Percentiles rank a stretch among this genome's conserved stretches.
phyloP scores from a whole-genome alignment of 1,140 invertebrate species.

The Lucilia cuprina region DNA sequence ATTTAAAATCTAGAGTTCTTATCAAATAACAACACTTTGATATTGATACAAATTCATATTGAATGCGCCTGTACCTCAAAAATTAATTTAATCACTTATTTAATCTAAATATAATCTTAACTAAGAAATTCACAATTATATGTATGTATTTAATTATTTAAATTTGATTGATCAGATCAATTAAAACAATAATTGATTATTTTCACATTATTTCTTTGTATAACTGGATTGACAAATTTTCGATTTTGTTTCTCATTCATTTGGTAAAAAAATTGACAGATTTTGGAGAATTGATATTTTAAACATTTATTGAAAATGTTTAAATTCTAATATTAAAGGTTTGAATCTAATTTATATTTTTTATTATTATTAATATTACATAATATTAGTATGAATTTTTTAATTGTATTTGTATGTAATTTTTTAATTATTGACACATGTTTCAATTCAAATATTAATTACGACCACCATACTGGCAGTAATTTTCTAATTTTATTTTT shows the following conservation, averaged over 20 bases:
- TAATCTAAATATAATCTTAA: neutral
- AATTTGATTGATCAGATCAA: neutral
- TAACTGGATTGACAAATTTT: neutral
- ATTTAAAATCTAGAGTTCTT: neutral
- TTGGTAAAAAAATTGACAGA: slow-evolving; percentile 14
- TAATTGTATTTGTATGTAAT: neutral
- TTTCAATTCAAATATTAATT: slow-evolving; percentile 11
- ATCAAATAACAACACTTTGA: neutral
- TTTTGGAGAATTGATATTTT: slow-evolving; percentile 22
- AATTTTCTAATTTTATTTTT: neutral
- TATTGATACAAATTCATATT: neutral
- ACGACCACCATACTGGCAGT: neutral
- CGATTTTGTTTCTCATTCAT: neutral
- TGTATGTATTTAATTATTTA: neutral
- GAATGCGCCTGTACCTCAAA: neutral
- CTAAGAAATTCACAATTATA: neutral
- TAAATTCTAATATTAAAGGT: neutral
- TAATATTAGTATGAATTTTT: neutral
- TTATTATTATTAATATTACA: neutral
- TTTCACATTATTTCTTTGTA: neutral
- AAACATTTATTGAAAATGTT: neutral
- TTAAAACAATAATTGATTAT: neutral
- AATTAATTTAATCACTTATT: neutral
- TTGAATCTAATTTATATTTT: neutral
- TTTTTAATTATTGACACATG: slow-evolving; percentile 20